These are phyloP conservation scores for Lagothrix lagotricha DNA, from an alignment of 2,797 vertebrate genomes.

Conservation along the genomic window DNA sequence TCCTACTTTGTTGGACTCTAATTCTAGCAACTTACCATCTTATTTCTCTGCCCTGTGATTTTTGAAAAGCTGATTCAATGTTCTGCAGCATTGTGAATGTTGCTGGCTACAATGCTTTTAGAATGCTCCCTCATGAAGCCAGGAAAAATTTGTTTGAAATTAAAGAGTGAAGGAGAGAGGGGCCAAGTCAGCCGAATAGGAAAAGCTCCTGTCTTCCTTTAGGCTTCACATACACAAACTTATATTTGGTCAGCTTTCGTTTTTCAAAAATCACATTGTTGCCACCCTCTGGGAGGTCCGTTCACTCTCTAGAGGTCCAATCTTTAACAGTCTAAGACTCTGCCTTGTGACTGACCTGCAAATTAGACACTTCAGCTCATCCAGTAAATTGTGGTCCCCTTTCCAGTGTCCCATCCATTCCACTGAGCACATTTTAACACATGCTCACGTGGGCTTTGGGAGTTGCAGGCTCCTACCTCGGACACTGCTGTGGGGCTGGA, in stretches of 20 bases:
- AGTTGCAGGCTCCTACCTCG: too few relatives aligned
- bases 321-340: background rate
- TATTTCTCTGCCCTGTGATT: constrained; percentile 5
- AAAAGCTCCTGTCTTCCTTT: background rate
- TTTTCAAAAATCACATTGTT: background rate
- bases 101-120: constrained; percentile 77
- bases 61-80: constrained; percentile 25
- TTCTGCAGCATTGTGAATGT: constrained; percentile 68
- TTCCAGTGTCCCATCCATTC: too few relatives aligned
- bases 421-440: too few relatives aligned
- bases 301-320: too few relatives aligned
- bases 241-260: background rate
- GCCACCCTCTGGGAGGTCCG: background rate
- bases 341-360: background rate
- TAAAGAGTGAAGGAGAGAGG: too few relatives aligned
- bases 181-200: too few relatives aligned
- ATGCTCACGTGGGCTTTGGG: too few relatives aligned
- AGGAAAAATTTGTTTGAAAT: constrained; percentile 74
- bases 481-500: too few relatives aligned
- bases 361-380: background rate
- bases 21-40: background rate
- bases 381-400: background rate
- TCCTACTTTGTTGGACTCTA: background rate
- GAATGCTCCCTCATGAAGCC: constrained; percentile 75
- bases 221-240: background rate